Percentiles rank a stretch among this genome's conserved stretches.
These are phyloP conservation scores for Brenthis daphne DNA, from an alignment of 2,888 invertebrate genomes.

Conservation along the genomic window DNA sequence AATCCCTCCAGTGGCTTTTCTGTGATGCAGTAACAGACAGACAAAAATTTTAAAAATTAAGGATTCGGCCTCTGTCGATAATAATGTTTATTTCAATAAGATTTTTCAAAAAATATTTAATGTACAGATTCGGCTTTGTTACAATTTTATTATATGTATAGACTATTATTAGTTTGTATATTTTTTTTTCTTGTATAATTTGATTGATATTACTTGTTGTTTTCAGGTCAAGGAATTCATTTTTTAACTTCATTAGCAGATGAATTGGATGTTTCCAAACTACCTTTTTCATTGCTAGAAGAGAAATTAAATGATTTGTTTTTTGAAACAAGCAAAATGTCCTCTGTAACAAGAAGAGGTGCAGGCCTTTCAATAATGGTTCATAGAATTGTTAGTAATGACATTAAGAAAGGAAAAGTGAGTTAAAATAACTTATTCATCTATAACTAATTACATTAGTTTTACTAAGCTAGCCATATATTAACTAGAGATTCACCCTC, in stretches of 20 bases:
- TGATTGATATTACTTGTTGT: background rate
- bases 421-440: conserved; percentile 1
- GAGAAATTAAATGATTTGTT: conserved; percentile 72
- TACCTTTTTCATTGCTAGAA: conserved; percentile 64
- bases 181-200: conserved; percentile 5
- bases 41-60: too few species aligned
- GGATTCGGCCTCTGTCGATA: too few species aligned
- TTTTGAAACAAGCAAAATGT: conserved; percentile 64
- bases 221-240: conserved; percentile 74
- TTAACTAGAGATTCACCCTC: too few species aligned
- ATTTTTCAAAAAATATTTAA: too few species aligned
- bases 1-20: too few species aligned
- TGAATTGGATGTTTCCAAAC: conserved; percentile 55
- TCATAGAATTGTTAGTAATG: conserved; percentile 87
- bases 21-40: too few species aligned
- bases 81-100: too few species aligned
- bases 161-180: too few species aligned
- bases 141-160: background rate
- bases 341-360: conserved; percentile 87
- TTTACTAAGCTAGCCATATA: too few species aligned
- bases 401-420: conserved; percentile 80
- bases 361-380: conserved; percentile 91
- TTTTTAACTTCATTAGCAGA: conserved; percentile 63
- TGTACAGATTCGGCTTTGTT: too few species aligned
- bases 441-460: background rate